phyloP scores from a whole-genome alignment of 2,113 vertebrate genomes.

The Epinephelus moara region DNA sequence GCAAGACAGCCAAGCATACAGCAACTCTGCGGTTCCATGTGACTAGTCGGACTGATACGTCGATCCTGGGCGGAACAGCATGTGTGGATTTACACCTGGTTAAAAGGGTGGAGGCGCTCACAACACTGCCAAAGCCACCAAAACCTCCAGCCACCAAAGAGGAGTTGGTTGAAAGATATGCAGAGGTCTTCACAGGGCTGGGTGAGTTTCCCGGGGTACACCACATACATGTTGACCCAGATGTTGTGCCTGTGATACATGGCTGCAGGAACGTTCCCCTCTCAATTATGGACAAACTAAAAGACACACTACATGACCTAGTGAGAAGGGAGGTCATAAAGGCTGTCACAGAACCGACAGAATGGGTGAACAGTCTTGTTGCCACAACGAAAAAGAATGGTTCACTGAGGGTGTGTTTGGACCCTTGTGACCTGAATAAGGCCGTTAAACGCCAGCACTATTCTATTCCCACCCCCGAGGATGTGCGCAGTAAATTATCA shows the following conservation, averaged over 20 bases:
- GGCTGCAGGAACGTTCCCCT: background rate
- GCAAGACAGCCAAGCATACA: no score
- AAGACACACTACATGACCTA: no score
- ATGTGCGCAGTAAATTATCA: background rate
- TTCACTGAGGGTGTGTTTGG: no score
- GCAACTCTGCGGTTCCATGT: background rate
- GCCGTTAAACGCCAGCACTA: constrained; percentile 10
- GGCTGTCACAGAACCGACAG: no score
- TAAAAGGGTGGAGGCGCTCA: background rate
- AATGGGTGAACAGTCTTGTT: no score
- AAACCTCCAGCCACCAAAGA: constrained; percentile 17
- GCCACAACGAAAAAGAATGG: no score
- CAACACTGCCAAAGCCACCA: background rate
- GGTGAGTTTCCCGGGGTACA: constrained; percentile 7
- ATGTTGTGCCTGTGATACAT: background rate
- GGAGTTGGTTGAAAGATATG: background rate
- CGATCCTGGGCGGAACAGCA: background rate
- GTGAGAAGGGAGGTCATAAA: no score
- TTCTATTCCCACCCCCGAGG: constrained; percentile 11
- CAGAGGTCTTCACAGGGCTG: constrained; percentile 15
- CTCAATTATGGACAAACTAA: background rate
- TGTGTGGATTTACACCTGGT: background rate
- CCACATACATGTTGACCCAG: background rate
- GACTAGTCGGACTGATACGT: background rate
- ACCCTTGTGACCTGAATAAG: background rate